Percentiles rank a stretch among this genome's conserved stretches.
phyloP scores from a whole-genome alignment of 2,888 invertebrate genomes.

The Drosophila sordidula region DNA sequence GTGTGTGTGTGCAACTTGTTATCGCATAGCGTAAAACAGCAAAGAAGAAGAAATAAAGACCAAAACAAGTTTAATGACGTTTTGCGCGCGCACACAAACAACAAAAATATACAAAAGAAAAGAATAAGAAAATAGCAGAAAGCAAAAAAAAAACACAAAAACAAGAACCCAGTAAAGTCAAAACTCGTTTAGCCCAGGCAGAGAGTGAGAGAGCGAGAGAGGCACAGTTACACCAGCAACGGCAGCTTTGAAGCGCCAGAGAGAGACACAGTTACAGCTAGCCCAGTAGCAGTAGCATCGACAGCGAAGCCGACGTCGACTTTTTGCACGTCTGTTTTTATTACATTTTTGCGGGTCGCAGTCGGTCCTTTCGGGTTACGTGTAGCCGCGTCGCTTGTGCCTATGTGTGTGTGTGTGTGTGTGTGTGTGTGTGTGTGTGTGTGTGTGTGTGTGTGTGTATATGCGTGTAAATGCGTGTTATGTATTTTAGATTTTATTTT shows the following conservation, averaged over 20 bases:
- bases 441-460: conserved; percentile 5
- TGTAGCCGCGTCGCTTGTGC: conserved; percentile 33
- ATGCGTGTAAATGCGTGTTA: conserved; percentile 24
- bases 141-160: conserved; percentile 21
- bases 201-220: conserved; percentile 31
- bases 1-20: conserved; percentile 74
- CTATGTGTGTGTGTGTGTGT: conserved; percentile 1
- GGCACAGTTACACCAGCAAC: conserved; percentile 54
- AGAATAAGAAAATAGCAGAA: conserved; percentile 27
- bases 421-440: too few species aligned
- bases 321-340: conserved; percentile 79
- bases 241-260: conserved; percentile 20
- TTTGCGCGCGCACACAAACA: conserved; percentile 71
- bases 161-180: conserved; percentile 30
- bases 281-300: conserved; percentile 11
- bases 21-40: conserved; percentile 75
- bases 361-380: conserved; percentile 60
- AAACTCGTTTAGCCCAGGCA: conserved; percentile 51
- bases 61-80: conserved; percentile 83
- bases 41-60: conserved; percentile 64
- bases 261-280: conserved; percentile 43
- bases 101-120: conserved; percentile 40
- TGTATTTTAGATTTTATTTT: conserved; percentile 50
- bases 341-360: conserved; percentile 65
- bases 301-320: conserved; percentile 12